phyloP scores from a whole-genome alignment of 2,113 vertebrate species.

The Herpetotheres cachinnans region DNA sequence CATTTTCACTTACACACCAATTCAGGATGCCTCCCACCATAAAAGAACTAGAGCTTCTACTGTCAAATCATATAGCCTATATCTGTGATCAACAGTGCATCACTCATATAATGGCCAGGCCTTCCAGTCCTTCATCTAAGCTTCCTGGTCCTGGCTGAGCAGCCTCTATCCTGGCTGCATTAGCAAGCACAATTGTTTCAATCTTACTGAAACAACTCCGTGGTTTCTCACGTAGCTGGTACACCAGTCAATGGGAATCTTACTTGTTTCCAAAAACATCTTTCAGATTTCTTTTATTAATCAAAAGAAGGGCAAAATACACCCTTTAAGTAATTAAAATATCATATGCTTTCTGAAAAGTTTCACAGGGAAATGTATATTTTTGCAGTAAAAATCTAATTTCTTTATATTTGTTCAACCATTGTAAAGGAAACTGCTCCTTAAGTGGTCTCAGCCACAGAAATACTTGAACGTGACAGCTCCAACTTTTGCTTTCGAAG shows the following conservation, averaged over 20 bases:
- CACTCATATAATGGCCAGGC: accelerated
- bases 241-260: neutral
- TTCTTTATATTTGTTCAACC: neutral
- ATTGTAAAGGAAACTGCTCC: neutral
- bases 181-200: neutral
- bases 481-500: neutral
- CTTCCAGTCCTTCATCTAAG: neutral
- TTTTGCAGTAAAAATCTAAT: neutral
- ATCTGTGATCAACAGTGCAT: neutral
- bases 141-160: neutral
- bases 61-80: accelerated
- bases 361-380: neutral
- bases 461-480: neutral
- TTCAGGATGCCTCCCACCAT: neutral
- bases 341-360: neutral
- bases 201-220: neutral
- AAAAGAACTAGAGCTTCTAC: neutral
- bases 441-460: neutral
- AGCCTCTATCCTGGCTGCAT: neutral
- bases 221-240: neutral
- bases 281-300: neutral
- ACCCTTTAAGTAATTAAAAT: neutral
- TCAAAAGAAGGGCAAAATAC: neutral
- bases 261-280: neutral
- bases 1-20: neutral